Conservation (phyloP, 1,140 invertebrate species). For the Atta texana region DNA sequence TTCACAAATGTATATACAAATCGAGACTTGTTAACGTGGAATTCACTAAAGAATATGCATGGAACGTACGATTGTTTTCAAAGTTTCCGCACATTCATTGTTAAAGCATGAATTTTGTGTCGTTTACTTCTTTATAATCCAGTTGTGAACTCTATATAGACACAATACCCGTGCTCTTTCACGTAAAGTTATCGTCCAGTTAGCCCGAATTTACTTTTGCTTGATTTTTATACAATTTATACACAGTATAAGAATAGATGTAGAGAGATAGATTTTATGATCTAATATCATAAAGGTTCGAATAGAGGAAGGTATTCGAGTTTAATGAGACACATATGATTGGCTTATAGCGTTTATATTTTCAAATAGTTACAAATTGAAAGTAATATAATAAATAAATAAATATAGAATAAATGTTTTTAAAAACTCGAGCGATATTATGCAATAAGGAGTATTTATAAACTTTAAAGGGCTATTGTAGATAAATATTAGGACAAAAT, state of each 20-base stretch:
- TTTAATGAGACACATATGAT: constrained; percentile 58
- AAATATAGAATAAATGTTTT: constrained; percentile 23
- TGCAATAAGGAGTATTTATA: constrained; percentile 33
- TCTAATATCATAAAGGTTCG: constrained; percentile 56
- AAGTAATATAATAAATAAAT: constrained; percentile 57
- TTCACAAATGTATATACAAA: constrained; percentile 61
- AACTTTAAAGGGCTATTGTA: not conserved
- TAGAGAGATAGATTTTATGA: constrained; percentile 50
- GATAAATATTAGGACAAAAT: constrained; percentile 14
- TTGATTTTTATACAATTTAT: constrained; percentile 82
- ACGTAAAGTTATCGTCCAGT: constrained; percentile 68
- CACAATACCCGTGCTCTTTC: constrained; percentile 55
- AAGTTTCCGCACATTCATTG: constrained; percentile 5
- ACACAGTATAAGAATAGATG: constrained; percentile 65
- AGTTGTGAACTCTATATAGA: constrained; percentile 41
- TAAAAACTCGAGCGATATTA: constrained; percentile 51
- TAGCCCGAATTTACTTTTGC: constrained; percentile 71
- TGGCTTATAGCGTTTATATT: constrained; percentile 55
- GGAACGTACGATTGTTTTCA: constrained; percentile 51
- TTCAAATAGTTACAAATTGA: constrained; percentile 64
- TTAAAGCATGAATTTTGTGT: constrained; percentile 53
- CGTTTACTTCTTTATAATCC: constrained; percentile 62
- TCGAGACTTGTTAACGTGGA: constrained; percentile 58
- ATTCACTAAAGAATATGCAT: constrained; percentile 59
- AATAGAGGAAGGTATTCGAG: constrained; percentile 42